Evolutionary conservation across 2,888 invertebrate genomes (phyloP).

Genomic region (Meteorus cinctellus): DNA sequence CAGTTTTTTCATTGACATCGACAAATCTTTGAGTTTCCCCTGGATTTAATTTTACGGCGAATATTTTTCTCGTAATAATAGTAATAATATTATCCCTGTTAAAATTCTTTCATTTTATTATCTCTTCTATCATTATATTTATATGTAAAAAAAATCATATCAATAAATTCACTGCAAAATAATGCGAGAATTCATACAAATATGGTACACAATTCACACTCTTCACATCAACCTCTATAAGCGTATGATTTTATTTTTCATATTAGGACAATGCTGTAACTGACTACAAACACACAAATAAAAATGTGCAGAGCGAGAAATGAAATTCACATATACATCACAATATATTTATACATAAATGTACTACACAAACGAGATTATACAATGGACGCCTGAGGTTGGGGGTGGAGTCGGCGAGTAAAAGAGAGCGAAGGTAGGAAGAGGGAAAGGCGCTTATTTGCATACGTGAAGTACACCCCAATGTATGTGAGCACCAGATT

Average conservation of each 20-base stretch:
- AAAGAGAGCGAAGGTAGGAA: constrained; percentile 51
- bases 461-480: constrained; percentile 23
- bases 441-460: constrained; percentile 43
- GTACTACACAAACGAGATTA: background rate
- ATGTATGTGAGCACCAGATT: constrained; percentile 5
- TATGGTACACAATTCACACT: no score
- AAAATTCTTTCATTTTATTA: no score
- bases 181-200: no score
- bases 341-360: constrained; percentile 2
- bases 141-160: no score
- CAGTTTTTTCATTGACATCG: no score
- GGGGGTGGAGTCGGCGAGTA: constrained; percentile 65
- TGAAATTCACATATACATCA: constrained; percentile 5
- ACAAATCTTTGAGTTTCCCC: no score
- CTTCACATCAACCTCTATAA: background rate
- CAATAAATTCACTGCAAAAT: no score
- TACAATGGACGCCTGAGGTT: constrained; percentile 70
- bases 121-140: no score
- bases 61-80: no score
- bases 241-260: constrained; percentile 33
- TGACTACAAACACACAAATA: background rate
- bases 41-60: no score
- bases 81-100: no score
- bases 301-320: background rate
- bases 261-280: constrained; percentile 28